Conservation (phyloP, 2,888 invertebrate genomes). For the Pharmacophagus antenor region DNA sequence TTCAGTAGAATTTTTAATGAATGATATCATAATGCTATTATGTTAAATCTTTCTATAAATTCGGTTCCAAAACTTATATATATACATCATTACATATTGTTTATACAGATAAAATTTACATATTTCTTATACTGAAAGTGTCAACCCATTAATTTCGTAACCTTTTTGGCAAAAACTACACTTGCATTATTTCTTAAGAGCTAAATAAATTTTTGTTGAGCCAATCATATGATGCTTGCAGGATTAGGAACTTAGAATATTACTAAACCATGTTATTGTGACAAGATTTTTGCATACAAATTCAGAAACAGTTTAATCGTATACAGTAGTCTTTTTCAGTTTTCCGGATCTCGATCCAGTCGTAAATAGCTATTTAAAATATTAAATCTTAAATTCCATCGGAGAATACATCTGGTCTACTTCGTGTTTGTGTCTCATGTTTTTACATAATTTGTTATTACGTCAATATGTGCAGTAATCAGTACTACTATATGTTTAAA, state of each 20-base stretch:
- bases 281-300: neutral
- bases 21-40: no score
- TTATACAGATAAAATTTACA: no score
- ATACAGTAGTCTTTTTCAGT: neutral
- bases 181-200: neutral
- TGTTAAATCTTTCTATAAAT: no score
- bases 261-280: neutral
- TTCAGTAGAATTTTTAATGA: no score
- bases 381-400: neutral
- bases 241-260: neutral
- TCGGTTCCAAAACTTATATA: no score
- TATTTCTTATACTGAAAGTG: no score
- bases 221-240: neutral
- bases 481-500: neutral
- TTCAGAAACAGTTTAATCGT: neutral
- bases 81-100: no score
- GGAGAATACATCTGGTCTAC: neutral
- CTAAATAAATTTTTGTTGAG: neutral
- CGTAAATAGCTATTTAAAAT: neutral
- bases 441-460: constrained; percentile 5
- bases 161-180: no score
- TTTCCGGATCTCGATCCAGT: neutral
- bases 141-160: no score
- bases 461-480: neutral
- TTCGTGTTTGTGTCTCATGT: neutral